Conservation (phyloP, 2,888 invertebrate genomes). For the Biston stratarius region DNA sequence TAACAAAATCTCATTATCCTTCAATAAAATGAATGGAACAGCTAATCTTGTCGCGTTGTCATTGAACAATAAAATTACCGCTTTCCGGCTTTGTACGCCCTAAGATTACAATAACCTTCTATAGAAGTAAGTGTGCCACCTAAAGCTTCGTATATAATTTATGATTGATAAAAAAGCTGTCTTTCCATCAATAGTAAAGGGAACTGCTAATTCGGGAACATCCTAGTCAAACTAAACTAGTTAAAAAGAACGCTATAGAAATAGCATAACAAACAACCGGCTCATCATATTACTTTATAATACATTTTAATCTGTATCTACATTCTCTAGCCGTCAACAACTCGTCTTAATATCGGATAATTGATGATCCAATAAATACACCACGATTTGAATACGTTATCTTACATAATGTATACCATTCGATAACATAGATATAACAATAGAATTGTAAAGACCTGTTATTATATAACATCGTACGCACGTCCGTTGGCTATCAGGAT, state of each 20-base stretch:
- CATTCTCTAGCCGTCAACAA: conserved; percentile 14
- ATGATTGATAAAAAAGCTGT: too few relatives aligned
- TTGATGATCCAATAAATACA: conserved; percentile 37
- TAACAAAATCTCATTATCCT: too few relatives aligned
- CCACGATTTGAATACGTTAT: conserved; percentile 22
- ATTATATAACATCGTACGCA: conserved; percentile 47
- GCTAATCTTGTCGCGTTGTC: too few relatives aligned
- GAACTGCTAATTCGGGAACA: too few relatives aligned
- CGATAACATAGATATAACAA: conserved; percentile 39
- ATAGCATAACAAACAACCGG: background rate
- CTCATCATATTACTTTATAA: conserved; percentile 2
- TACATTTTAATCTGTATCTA: background rate
- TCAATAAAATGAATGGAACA: too few relatives aligned
- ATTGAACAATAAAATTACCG: too few relatives aligned
- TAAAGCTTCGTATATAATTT: too few relatives aligned
- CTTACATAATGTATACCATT: conserved; percentile 35
- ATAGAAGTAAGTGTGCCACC: too few relatives aligned
- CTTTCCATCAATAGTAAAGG: too few relatives aligned
- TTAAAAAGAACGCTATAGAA: background rate
- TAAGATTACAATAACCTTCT: too few relatives aligned
- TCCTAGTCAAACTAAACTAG: background rate
- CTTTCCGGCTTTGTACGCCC: too few relatives aligned
- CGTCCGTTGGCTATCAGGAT: conserved; percentile 40
- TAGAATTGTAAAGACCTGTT: conserved; percentile 41
- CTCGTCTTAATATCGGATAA: conserved; percentile 13